Evolutionary conservation across 2,888 invertebrate species (phyloP), one percentile per base, ranked within the genome.

Genomic region (Hyposoter dolosus): DNA sequence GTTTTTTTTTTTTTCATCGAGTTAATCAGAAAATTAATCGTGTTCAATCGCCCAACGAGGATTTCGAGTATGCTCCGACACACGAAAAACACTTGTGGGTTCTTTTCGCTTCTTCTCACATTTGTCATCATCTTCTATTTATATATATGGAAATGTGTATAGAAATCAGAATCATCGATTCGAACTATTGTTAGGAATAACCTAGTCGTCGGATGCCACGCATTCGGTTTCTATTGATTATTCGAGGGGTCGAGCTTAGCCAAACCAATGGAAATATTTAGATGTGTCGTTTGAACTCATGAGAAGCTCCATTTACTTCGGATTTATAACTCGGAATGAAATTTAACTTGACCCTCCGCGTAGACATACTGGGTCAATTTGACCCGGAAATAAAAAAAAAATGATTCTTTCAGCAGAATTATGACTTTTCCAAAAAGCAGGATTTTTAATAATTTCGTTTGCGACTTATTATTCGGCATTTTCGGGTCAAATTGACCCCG

Each of bases 21-120:
- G 40, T 78, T 40, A 78, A 78, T 69, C 69, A 69, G 53, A 50
- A 53, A 66, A 66, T 77, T 10, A 77, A 77, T 66, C 77, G 66
- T n/a, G 23, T 40, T 7, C 3, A 10, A 23, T 60, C 9, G 50
- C 28, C 23, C 60, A 15, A 10, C 12, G 10, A 47, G 15, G 17
- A 28, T 23, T 6, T 43, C 28, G 28, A 50, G 71, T n/a, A 35
- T 40, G n/a, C 17, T 10, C 35, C 6, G 9, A 15, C 9, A 74
- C 35, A 53, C 17, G 40, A 19, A 74, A 56, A 35, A 9, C 7
- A 15, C 35, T 28, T 28, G 32, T 19, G 9, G 28, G 40, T 32
- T 17, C 32, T 19, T 12, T 60, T 12, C 10, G 19, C n/a, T 15
- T 74, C 19, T 43, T 28, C 15, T 5, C 28, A 63, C 7, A 43